Evolutionary conservation across 2,888 invertebrate species (phyloP).

Genomic region (Temnothorax ravouxi): DNA sequence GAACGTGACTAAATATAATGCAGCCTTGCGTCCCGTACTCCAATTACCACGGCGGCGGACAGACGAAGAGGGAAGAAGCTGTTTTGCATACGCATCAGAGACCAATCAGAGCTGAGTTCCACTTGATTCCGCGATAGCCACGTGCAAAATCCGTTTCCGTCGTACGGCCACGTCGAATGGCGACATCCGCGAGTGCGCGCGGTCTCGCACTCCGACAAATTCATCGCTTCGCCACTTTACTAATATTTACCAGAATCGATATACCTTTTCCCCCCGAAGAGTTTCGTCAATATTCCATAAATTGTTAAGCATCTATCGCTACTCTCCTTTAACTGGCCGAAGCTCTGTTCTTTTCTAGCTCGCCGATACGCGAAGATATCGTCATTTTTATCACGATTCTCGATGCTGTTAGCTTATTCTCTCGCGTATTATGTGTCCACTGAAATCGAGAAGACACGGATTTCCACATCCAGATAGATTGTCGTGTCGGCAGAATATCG

Average conservation of each 20-base stretch:
- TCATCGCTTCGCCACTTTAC: neutral
- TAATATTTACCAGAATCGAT: neutral
- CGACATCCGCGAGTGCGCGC: slow-evolving; percentile 70
- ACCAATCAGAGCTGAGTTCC: slow-evolving; percentile 82
- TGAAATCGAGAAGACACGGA: slow-evolving; percentile 67
- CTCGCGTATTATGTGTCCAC: slow-evolving; percentile 15
- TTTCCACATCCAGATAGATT: slow-evolving; percentile 55
- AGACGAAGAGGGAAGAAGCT: slow-evolving; percentile 77
- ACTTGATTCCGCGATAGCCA: slow-evolving; percentile 78
- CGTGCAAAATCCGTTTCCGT: slow-evolving; percentile 80
- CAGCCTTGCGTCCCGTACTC: slow-evolving; percentile 84
- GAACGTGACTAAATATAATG: slow-evolving; percentile 76
- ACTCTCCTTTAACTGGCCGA: neutral
- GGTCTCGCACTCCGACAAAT: slow-evolving; percentile 24
- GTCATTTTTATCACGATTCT: neutral
- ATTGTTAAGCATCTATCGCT: neutral
- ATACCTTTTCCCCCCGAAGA: neutral
- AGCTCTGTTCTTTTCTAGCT: neutral
- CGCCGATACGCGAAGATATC: too few relatives aligned
- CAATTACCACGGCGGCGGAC: slow-evolving; percentile 80
- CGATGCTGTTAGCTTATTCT: neutral
- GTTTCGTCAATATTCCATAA: neutral
- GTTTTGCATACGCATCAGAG: slow-evolving; percentile 84
- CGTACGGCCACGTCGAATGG: slow-evolving; percentile 60
- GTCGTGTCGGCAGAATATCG: slow-evolving; percentile 53